phyloP scores from a whole-genome alignment of 1,140 invertebrate genomes.

The Anastrepha obliqua region DNA sequence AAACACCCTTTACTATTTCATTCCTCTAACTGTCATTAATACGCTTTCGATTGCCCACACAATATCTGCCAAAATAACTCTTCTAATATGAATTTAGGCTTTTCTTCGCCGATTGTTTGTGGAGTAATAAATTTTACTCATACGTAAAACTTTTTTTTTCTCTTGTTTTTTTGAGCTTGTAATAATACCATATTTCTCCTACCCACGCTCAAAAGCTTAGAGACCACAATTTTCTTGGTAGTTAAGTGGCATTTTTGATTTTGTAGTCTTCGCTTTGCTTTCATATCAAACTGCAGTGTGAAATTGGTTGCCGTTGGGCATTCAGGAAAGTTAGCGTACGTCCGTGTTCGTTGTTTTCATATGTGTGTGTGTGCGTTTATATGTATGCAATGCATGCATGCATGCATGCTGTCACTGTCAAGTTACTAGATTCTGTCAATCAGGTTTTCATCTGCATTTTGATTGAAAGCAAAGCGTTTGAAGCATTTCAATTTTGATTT shows the following conservation, averaged over 20 bases:
- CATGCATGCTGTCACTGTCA: not conserved
- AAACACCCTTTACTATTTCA: too few species aligned
- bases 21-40: too few species aligned
- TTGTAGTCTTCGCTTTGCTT: not conserved
- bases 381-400: not conserved
- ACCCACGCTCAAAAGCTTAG: constrained; percentile 5
- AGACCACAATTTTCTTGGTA: not conserved
- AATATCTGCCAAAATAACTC: too few species aligned
- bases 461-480: constrained; percentile 38
- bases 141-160: not conserved
- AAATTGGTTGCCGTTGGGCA: constrained; percentile 5
- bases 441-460: constrained; percentile 43
- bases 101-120: not conserved
- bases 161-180: not conserved
- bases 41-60: too few species aligned
- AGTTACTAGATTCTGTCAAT: constrained; percentile 14
- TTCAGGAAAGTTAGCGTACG: too few species aligned
- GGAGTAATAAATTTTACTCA: not conserved
- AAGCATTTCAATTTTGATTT: constrained; percentile 41
- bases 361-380: not conserved
- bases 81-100: not conserved
- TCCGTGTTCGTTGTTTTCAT: too few species aligned
- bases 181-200: constrained; percentile 10
- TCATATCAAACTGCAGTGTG: not conserved
- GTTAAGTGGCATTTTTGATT: not conserved